Conservation (phyloP, 2,888 invertebrate species). For the Selenia dentaria region DNA sequence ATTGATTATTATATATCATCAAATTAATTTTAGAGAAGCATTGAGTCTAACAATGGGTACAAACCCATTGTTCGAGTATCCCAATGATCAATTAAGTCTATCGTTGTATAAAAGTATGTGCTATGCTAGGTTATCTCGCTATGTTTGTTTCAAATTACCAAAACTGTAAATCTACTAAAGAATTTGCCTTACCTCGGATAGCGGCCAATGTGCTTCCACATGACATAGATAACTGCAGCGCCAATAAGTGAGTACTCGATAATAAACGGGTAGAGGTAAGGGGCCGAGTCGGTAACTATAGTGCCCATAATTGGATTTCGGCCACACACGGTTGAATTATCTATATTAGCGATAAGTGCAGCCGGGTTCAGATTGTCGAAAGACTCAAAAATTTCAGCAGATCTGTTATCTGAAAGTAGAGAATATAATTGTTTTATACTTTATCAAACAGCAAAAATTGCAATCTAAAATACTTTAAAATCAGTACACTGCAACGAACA, state of each 20-base stretch:
- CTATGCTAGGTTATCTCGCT: too few relatives aligned
- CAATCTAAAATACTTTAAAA: too few relatives aligned
- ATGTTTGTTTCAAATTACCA: not conserved
- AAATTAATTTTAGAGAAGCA: too few relatives aligned
- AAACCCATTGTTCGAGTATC: too few relatives aligned
- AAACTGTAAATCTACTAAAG: not conserved
- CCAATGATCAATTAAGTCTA: too few relatives aligned
- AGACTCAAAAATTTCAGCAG: conserved; percentile 81
- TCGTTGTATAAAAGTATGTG: too few relatives aligned
- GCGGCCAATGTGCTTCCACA: conserved; percentile 98
- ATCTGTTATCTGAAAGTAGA: conserved; percentile 67
- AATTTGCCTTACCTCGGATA: conserved; percentile 88
- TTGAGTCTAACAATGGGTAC: too few relatives aligned
- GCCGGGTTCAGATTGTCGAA: conserved; percentile 85
- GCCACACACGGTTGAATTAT: conserved; percentile 88
- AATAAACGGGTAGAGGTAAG: conserved; percentile 97
- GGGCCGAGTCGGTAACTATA: conserved; percentile 96
- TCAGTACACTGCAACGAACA: conserved; percentile 14
- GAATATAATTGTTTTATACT: not conserved
- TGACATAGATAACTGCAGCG: conserved; percentile 97
- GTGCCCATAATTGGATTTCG: conserved; percentile 96
- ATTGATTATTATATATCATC: too few relatives aligned
- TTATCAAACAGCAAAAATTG: too few relatives aligned
- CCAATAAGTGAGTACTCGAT: conserved; percentile 98
- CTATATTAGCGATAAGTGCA: conserved; percentile 84